A percentile compares a stretch with the other conserved stretches of the same genome.
Conservation (phyloP, 92 coral and sea anemone genomes). For the Siderastrea siderea region DNA sequence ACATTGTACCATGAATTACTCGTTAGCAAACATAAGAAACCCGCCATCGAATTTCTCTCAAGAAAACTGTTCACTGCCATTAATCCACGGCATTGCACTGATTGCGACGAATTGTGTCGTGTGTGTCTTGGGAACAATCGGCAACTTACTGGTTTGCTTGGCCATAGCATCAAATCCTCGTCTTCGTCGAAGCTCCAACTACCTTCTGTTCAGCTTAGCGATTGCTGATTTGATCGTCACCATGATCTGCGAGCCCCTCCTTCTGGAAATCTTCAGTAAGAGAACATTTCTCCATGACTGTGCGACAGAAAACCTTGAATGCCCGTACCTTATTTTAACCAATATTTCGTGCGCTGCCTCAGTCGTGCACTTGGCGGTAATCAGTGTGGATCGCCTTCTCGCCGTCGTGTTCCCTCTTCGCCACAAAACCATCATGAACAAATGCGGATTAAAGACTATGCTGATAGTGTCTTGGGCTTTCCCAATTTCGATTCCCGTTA, state of each 20-base stretch:
- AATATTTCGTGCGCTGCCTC: slow-evolving; percentile 48
- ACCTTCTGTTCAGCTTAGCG: slow-evolving; percentile 51
- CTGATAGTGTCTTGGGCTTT: slow-evolving; percentile 37
- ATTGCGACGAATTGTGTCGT: slow-evolving; percentile 29
- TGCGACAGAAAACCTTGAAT: slow-evolving; percentile 23
- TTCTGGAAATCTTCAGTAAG: slow-evolving; percentile 2
- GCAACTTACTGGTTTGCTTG: slow-evolving; percentile 54
- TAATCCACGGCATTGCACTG: slow-evolving; percentile 18
- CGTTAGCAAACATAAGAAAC: neutral
- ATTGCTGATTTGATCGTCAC: slow-evolving; percentile 69
- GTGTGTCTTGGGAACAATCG: slow-evolving; percentile 48
- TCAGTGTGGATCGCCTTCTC: slow-evolving; percentile 58
- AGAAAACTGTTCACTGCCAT: slow-evolving; percentile 7
- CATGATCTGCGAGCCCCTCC: slow-evolving; percentile 46
- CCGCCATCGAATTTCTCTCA: no score
- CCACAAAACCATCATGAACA: slow-evolving; percentile 38
- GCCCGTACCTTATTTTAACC: slow-evolving; percentile 23
- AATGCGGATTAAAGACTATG: slow-evolving; percentile 29
- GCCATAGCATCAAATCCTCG: slow-evolving; percentile 36
- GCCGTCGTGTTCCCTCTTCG: slow-evolving; percentile 51
- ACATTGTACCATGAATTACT: neutral
- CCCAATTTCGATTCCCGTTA: slow-evolving; percentile 8
- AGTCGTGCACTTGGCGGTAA: slow-evolving; percentile 52
- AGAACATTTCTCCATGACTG: slow-evolving; percentile 57
- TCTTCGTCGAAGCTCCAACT: slow-evolving; percentile 53